These are phyloP conservation scores for Sorex maritimensis DNA, from an alignment of 2,797 vertebrate species.

Conservation along the genomic window DNA sequence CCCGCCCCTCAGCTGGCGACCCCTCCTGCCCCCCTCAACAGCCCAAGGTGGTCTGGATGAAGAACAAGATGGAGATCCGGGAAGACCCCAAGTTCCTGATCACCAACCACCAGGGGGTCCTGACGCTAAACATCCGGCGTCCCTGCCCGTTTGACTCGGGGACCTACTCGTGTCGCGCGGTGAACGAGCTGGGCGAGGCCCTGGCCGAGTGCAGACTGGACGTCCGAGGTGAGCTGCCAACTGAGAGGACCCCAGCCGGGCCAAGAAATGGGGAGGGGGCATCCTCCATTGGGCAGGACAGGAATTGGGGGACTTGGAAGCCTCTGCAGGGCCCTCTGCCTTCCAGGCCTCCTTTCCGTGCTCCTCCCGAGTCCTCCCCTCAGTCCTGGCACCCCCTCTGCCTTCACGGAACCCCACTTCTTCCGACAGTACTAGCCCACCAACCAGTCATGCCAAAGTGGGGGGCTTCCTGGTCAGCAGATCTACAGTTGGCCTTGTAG, in stretches of 20 bases:
- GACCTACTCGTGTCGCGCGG: conserved; percentile 87
- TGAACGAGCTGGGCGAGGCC: conserved; percentile 93
- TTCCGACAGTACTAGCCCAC: too few species aligned
- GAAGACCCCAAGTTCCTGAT: conserved; percentile 95
- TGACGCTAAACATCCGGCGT: conserved; percentile 94
- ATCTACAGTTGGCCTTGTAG: too few species aligned
- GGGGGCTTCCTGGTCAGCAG: too few species aligned
- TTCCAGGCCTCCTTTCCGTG: neutral
- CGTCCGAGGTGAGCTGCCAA: conserved; percentile 91
- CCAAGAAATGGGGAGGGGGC: too few species aligned
- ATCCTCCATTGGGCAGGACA: neutral
- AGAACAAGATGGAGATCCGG: conserved; percentile 94
- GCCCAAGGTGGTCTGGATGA: conserved; percentile 97
- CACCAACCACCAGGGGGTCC: conserved; percentile 95
- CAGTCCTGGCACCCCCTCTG: neutral
- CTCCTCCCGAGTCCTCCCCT: neutral
- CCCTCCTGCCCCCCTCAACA: neutral
- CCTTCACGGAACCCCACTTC: too few species aligned
- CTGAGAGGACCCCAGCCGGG: too few species aligned
- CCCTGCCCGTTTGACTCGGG: conserved; percentile 88
- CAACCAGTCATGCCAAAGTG: neutral
- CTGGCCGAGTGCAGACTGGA: conserved; percentile 95
- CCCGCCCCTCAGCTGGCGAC: neutral
- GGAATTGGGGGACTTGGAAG: neutral
- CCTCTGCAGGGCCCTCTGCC: neutral